These are phyloP conservation scores for Chelonus insularis DNA, from an alignment of 1,140 invertebrate genomes.

Conservation along the genomic window DNA sequence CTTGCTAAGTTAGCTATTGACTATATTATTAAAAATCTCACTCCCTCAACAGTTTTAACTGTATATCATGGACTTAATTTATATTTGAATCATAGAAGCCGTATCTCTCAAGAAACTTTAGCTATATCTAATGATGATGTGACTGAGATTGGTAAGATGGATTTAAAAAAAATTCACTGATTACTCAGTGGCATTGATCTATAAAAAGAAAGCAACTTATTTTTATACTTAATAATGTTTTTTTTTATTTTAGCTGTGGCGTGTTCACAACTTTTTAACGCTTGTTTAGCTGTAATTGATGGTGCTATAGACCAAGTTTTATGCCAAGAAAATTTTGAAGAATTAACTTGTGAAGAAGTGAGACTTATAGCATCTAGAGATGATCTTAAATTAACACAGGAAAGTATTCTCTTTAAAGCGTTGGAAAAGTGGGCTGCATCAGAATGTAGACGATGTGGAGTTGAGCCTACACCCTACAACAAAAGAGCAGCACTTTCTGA, in stretches of 20 bases:
- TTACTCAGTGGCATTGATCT: no score
- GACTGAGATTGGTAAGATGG: constrained; percentile 42
- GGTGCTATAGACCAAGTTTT: constrained; percentile 65
- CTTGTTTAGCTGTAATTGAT: constrained; percentile 68
- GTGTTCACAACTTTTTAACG: constrained; percentile 65
- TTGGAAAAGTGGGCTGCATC: constrained; percentile 70
- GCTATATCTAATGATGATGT: constrained; percentile 42
- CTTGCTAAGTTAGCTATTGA: constrained; percentile 66
- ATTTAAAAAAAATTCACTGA: constrained; percentile 1
- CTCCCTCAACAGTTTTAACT: constrained; percentile 56
- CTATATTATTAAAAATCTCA: constrained; percentile 62
- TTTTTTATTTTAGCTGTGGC: constrained; percentile 42
- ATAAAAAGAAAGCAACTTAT: no score
- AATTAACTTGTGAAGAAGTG: constrained; percentile 65
- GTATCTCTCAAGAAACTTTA: constrained; percentile 25
- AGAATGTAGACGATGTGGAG: constrained; percentile 66
- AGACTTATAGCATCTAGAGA: constrained; percentile 66
- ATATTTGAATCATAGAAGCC: constrained; percentile 41
- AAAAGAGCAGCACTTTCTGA: constrained; percentile 66
- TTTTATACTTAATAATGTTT: no score
- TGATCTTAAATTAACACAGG: constrained; percentile 62
- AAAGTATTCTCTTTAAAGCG: constrained; percentile 64
- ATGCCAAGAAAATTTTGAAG: constrained; percentile 68
- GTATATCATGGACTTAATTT: constrained; percentile 58
- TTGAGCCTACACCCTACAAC: constrained; percentile 66